A percentile compares a stretch with the other conserved stretches of the same genome.
Evolutionary conservation across 2,113 vertebrate genomes (phyloP).

Genomic region (Melanostigma gelatinosum): DNA sequence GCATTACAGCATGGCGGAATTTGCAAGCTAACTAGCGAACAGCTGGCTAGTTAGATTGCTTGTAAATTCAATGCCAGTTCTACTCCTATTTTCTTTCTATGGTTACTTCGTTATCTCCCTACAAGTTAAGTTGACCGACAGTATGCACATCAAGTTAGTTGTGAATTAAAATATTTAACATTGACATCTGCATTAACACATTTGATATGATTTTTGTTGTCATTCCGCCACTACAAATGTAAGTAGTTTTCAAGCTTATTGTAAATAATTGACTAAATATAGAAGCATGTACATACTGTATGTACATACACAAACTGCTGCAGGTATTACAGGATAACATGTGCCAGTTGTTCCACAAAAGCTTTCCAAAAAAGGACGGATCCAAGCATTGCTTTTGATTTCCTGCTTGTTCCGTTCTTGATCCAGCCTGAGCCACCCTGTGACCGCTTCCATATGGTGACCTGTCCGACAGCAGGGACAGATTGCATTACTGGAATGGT

Average conservation of each 20-base stretch:
- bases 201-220: background rate
- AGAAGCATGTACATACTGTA: background rate
- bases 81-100: too few relatives aligned
- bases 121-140: background rate
- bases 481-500: conserved; percentile 63
- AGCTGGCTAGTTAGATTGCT: too few relatives aligned
- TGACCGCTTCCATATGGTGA: conserved; percentile 41
- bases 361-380: conserved; percentile 19
- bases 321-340: background rate
- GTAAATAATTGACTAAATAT: background rate
- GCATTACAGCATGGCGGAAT: too few relatives aligned
- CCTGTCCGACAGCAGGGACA: conserved; percentile 59
- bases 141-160: background rate
- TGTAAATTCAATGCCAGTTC: too few relatives aligned
- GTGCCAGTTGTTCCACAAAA: background rate
- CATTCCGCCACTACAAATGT: background rate
- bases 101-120: background rate
- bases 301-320: too few relatives aligned
- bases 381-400: conserved; percentile 52
- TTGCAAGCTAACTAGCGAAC: too few relatives aligned
- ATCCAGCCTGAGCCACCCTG: conserved; percentile 34
- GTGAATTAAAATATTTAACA: background rate
- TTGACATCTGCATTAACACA: background rate
- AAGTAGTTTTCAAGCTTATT: too few relatives aligned
- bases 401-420: conserved; percentile 62